These are phyloP conservation scores for Laticauda colubrina DNA, from an alignment of 2,113 vertebrate genomes.

Conservation along the genomic window DNA sequence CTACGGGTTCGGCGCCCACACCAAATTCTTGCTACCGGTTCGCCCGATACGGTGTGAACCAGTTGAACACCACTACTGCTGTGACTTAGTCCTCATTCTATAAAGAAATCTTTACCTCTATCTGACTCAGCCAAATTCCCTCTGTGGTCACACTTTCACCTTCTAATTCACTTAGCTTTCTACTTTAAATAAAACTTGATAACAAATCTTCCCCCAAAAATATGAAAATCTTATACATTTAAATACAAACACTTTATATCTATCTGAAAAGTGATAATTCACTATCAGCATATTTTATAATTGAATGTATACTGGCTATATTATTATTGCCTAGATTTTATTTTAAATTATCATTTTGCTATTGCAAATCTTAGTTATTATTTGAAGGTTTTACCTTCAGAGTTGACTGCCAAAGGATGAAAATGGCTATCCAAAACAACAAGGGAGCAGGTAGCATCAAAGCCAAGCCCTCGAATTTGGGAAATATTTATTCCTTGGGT, in stretches of 20 bases:
- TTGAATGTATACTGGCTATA: background rate
- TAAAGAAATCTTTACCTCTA: background rate
- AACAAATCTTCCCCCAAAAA: background rate
- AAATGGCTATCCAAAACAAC: slow-evolving; percentile 87
- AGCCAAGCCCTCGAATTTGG: slow-evolving; percentile 84
- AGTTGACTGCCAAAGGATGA: slow-evolving; percentile 82
- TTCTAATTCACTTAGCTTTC: background rate
- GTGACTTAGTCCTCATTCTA: background rate
- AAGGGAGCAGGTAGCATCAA: slow-evolving; percentile 93
- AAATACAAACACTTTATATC: background rate
- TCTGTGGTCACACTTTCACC: background rate
- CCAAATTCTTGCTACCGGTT: no score
- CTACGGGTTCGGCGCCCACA: no score
- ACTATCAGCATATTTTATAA: background rate
- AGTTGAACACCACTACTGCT: background rate
- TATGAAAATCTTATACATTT: background rate
- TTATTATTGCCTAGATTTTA: background rate
- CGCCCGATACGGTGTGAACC: no score
- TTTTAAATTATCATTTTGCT: background rate
- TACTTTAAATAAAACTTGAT: background rate
- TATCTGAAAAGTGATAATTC: background rate
- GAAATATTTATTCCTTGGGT: slow-evolving; percentile 67
- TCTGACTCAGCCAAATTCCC: background rate
- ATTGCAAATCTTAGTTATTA: accelerated
- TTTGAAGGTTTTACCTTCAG: slow-evolving; percentile 71